These are phyloP conservation scores for Carlito syrichta DNA, from an alignment of 2,113 vertebrate species.

Conservation along the genomic window DNA sequence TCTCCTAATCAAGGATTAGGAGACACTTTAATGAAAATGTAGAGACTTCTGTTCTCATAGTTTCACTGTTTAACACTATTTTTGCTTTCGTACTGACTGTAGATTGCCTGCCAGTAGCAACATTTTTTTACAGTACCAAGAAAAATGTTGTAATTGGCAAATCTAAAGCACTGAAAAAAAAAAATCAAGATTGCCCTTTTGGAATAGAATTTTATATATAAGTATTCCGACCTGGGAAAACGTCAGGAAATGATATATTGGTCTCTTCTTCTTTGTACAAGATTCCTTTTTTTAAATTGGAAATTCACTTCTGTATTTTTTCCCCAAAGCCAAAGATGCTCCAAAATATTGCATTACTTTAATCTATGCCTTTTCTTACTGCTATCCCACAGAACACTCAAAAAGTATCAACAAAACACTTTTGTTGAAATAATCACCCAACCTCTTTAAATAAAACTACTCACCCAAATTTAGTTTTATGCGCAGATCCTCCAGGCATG, in stretches of 20 bases:
- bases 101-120: slow-evolving; percentile 30
- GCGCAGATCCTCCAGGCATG: neutral
- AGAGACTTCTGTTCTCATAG: neutral
- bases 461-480: neutral
- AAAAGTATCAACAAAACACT: slow-evolving; percentile 16
- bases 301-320: slow-evolving; percentile 40
- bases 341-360: neutral
- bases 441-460: neutral
- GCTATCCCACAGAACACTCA: neutral
- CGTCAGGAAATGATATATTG: slow-evolving; percentile 16
- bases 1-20: slow-evolving; percentile 12
- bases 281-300: neutral
- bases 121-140: slow-evolving; percentile 44
- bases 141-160: slow-evolving; percentile 60
- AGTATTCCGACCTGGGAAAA: slow-evolving; percentile 36
- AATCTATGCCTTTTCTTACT: slow-evolving; percentile 25
- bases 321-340: neutral
- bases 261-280: slow-evolving; percentile 14
- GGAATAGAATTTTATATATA: slow-evolving; percentile 43
- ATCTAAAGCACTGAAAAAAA: neutral
- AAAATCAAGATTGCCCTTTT: slow-evolving; percentile 26
- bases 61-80: neutral
- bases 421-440: neutral
- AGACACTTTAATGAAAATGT: slow-evolving; percentile 27
- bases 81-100: slow-evolving; percentile 22